Base-by-base conservation (phyloP, 2,113 vertebrate species). In the Climacteris rufus region DNA sequence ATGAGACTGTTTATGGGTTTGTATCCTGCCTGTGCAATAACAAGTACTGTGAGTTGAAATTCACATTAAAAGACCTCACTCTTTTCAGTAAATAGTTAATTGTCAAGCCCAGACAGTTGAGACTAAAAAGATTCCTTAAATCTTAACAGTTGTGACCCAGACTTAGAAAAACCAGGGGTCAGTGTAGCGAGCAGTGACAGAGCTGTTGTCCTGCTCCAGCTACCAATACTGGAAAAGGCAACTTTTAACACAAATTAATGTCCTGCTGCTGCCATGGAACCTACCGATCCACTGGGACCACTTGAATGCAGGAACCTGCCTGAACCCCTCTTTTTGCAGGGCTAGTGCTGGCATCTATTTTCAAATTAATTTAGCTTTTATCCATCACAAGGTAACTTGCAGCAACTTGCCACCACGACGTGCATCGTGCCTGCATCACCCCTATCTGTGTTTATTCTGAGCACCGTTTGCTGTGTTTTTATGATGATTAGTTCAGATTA, bases 1-100 rank as follows among this genome's bases (percentile, higher is more conserved):
- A 3, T 23, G 61, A 52, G 15, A 28, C 44, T 35, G 18, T 75
- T 93, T n/a, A 64, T 30, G 37, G 28, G 10, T 57, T 59, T 61
- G 10, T 56, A 21, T 60, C 53, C 40, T 83, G 59, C 69, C 56
- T 45, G 28, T 72, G 69, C 11, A 59, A 42, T 71, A 60, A 49
- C 0, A 7, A 68, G 30, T 50, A 39, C 28, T 7, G 14, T 21
- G 63, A 61, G 39, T 21, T 69, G 49, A 89, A 78, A 79, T 37
- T 61, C 42, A 15, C n/a, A 13, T 52, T 33, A 11, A 81, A 72
- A 24, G 2, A 0, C 6, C 5, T 8, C 35, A n/a, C 1, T 0
- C 21, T 59, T 57, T 59, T 11, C 27, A 72, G 23, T 24, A 71
- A 70, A 47, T 30, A 65, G 27, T 72, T 65, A 49, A 42, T 64